These are phyloP conservation scores for Lymantria dispar DNA, from an alignment of 2,888 invertebrate genomes.

Conservation along the genomic window DNA sequence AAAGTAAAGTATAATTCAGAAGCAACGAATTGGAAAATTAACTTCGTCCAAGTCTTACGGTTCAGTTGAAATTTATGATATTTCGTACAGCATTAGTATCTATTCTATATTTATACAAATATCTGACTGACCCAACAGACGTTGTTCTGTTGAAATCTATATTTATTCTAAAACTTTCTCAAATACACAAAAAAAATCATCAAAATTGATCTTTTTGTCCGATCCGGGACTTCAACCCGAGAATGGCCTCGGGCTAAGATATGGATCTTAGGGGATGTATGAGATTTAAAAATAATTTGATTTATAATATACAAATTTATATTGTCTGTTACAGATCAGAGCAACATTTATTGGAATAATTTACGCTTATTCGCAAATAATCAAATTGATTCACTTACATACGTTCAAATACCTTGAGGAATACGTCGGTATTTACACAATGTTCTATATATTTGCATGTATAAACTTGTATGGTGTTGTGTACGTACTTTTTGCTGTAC, in stretches of 20 bases:
- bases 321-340: slow-evolving; percentile 53
- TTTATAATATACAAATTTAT: not conserved
- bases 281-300: too few species aligned
- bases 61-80: not conserved
- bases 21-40: not conserved
- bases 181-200: too few species aligned
- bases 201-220: too few species aligned
- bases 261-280: too few species aligned
- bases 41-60: not conserved
- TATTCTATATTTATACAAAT: not conserved
- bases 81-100: too few species aligned
- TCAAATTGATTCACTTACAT: slow-evolving; percentile 57
- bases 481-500: slow-evolving; percentile 55
- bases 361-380: slow-evolving; percentile 53
- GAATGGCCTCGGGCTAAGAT: too few species aligned
- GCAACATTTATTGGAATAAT: slow-evolving; percentile 50
- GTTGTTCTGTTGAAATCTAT: too few species aligned
- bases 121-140: too few species aligned
- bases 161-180: too few species aligned
- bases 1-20: not conserved
- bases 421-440: slow-evolving; percentile 55
- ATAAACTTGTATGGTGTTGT: slow-evolving; percentile 62
- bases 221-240: too few species aligned
- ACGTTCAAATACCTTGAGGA: slow-evolving; percentile 59
- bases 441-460: slow-evolving; percentile 60